Conservation (phyloP, 2,113 vertebrate species). For the Murina feae region DNA sequence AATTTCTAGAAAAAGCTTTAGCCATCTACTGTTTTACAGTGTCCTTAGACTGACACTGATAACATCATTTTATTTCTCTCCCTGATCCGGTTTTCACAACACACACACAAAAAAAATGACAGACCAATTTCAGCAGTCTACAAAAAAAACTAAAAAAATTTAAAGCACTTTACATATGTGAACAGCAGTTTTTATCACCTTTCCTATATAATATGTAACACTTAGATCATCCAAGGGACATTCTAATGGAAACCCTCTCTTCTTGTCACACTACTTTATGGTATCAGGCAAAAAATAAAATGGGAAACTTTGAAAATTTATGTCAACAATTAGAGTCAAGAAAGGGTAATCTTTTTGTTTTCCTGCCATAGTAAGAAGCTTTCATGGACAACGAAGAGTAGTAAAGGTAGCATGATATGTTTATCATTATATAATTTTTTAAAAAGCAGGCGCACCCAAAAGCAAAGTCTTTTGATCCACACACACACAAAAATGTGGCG, state of each 20-base stretch:
- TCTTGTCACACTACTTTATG: background rate
- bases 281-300: background rate
- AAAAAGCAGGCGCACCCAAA: background rate
- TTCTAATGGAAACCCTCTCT: background rate
- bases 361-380: background rate
- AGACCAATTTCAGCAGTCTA: background rate
- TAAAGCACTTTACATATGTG: background rate
- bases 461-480: background rate
- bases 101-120: constrained; percentile 6
- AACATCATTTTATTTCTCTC: background rate
- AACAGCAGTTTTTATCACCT: background rate
- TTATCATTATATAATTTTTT: background rate
- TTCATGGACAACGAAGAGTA: background rate
- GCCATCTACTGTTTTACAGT: background rate
- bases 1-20: background rate
- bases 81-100: background rate
- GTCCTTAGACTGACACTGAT: background rate
- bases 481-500: background rate
- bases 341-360: background rate
- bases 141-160: background rate
- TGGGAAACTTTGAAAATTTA: background rate
- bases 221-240: background rate
- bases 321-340: background rate
- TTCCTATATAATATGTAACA: background rate
- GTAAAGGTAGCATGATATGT: background rate